These are phyloP conservation scores for Crotalus tigris DNA, from an alignment of 2,113 vertebrate genomes.

Conservation along the genomic window DNA sequence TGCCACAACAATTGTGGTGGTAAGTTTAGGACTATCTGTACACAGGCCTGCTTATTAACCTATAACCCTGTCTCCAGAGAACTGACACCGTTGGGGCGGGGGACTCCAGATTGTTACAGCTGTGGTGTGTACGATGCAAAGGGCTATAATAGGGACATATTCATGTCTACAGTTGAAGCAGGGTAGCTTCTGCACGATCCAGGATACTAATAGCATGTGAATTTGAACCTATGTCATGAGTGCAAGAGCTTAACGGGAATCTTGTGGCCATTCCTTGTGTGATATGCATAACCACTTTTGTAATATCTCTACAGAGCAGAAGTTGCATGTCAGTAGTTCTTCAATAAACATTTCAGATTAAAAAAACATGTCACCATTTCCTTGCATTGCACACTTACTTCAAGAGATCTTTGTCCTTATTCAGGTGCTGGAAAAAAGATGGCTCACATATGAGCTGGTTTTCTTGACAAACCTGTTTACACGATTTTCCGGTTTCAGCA, in stretches of 20 bases:
- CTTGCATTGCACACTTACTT: conserved; percentile 66
- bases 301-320: not conserved
- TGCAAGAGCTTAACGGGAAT: not conserved
- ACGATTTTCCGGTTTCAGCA: conserved; percentile 85
- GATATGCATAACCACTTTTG: not conserved
- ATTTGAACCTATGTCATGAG: not conserved
- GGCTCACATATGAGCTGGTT: conserved; percentile 96
- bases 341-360: not conserved
- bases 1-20: not conserved
- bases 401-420: conserved; percentile 92
- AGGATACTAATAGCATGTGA: not conserved
- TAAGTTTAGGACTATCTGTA: not conserved
- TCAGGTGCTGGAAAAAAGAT: conserved; percentile 98
- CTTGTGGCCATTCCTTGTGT: not conserved
- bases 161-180: not conserved
- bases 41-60: not conserved
- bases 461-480: conserved; percentile 97
- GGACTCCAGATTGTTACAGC: not conserved
- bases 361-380: not conserved
- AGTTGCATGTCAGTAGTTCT: not conserved
- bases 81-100: not conserved
- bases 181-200: not conserved
- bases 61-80: not conserved
- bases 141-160: not conserved
- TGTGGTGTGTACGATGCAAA: not conserved